These are phyloP conservation scores for Trididemnum miniatum DNA, from an alignment of 23 tunicate species.

Conservation along the genomic window DNA sequence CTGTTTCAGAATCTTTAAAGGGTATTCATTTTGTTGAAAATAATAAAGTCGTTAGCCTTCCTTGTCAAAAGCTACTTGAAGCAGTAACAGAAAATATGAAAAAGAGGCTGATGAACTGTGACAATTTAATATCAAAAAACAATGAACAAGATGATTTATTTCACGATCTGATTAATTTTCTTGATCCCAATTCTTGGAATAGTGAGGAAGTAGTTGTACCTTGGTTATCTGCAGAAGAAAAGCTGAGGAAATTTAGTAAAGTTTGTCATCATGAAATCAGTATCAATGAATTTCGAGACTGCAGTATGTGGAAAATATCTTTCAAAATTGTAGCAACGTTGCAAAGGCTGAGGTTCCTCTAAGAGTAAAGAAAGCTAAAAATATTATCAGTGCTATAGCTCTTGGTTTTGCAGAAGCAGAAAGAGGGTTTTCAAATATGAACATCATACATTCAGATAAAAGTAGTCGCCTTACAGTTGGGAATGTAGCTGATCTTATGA, in stretches of 20 bases:
- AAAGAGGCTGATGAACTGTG: slow-evolving; percentile 30
- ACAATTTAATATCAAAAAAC: slow-evolving; percentile 18
- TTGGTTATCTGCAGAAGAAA: slow-evolving; percentile 46
- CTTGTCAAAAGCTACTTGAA: slow-evolving; percentile 48
- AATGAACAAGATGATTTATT: slow-evolving; percentile 23
- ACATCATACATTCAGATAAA: slow-evolving; percentile 24
- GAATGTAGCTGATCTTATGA: slow-evolving; percentile 17
- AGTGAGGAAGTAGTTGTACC: slow-evolving; percentile 46
- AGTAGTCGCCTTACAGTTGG: slow-evolving; percentile 4
- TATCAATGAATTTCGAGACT: slow-evolving; percentile 31
- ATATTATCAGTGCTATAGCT: slow-evolving; percentile 18
- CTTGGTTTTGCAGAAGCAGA: slow-evolving; percentile 11
- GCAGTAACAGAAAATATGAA: slow-evolving; percentile 37
- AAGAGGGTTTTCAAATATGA: slow-evolving; percentile 21
- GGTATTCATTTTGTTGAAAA: slow-evolving; percentile 38
- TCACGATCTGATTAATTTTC: slow-evolving; percentile 36
- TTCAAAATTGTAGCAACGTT: slow-evolving; percentile 14
- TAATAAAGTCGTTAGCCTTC: slow-evolving; percentile 35
- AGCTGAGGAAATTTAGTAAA: slow-evolving; percentile 34
- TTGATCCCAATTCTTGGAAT: slow-evolving; percentile 42
- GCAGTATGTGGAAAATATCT: slow-evolving; percentile 27
- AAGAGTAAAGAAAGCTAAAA: slow-evolving; percentile 25
- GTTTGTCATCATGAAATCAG: slow-evolving; percentile 30
- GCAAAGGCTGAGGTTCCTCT: slow-evolving; percentile 16
- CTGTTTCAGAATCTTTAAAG: slow-evolving; percentile 22